Percentiles rank a stretch among this genome's conserved stretches.
Conservation (phyloP, 2,888 invertebrate species). For the Petrophora chlorosata region DNA sequence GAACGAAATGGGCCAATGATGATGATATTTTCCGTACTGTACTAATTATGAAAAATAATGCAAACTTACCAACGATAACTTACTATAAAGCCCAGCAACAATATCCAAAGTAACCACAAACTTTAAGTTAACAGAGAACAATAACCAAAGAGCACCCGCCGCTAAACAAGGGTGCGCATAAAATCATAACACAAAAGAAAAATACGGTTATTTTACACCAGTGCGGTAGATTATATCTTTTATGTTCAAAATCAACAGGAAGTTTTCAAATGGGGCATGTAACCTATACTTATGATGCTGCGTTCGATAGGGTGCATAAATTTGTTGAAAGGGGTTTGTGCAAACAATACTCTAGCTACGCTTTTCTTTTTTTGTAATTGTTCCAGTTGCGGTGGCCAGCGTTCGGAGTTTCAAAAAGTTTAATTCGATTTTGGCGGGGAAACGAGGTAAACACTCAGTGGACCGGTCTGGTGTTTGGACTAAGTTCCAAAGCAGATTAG, state of each 20-base stretch:
- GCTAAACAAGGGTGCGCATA: constrained; percentile 61
- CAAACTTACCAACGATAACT: no score
- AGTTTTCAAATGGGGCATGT: constrained; percentile 82
- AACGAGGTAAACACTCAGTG: constrained; percentile 60
- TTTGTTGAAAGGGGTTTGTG: constrained; percentile 75
- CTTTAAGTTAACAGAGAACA: constrained; percentile 49
- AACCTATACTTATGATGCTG: constrained; percentile 82
- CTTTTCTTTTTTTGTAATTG: constrained; percentile 53
- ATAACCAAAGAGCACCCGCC: constrained; percentile 60
- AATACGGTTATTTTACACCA: constrained; percentile 82
- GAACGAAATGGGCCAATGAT: no score
- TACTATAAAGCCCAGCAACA: constrained; percentile 15
- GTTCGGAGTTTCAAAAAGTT: constrained; percentile 55
- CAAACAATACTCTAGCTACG: constrained; percentile 62
- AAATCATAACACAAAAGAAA: constrained; percentile 79
- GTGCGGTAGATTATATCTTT: constrained; percentile 83
- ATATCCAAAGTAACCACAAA: constrained; percentile 55
- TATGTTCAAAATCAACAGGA: constrained; percentile 83
- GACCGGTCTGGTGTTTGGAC: constrained; percentile 51
- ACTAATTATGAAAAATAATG: no score
- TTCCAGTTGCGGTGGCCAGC: constrained; percentile 40
- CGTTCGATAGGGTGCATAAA: constrained; percentile 76
- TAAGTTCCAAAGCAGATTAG: constrained; percentile 63
- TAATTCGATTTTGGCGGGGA: constrained; percentile 60
- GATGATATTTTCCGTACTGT: no score